Percentiles rank a stretch among this genome's conserved stretches.
These are phyloP conservation scores for Ctenoplectra terminalis DNA, from an alignment of 1,140 invertebrate genomes.

Conservation along the genomic window DNA sequence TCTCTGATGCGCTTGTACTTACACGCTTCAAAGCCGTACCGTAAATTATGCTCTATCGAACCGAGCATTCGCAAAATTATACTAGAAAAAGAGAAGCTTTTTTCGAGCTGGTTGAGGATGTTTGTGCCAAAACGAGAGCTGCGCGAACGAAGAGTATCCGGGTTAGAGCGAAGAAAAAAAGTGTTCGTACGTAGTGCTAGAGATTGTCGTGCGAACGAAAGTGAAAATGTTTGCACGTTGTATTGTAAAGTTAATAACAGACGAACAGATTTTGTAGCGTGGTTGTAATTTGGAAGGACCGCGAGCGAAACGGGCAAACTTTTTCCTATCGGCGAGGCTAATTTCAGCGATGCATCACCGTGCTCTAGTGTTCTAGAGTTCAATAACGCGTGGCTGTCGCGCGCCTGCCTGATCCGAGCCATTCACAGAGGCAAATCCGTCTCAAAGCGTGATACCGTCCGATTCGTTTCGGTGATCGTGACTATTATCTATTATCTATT, in stretches of 20 bases:
- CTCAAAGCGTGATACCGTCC: constrained; percentile 44
- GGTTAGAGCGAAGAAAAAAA: too few species aligned
- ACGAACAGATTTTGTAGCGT: neutral
- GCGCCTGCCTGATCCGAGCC: constrained; percentile 11
- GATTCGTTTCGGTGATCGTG: constrained; percentile 51
- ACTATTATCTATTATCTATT: constrained; percentile 55
- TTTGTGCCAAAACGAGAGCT: too few species aligned
- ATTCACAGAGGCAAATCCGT: constrained; percentile 32
- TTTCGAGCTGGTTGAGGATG: too few species aligned
- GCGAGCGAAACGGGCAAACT: neutral
- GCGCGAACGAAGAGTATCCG: too few species aligned
- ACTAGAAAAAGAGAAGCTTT: too few species aligned
- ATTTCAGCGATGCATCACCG: neutral
- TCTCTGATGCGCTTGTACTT: neutral
- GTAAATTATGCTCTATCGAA: neutral
- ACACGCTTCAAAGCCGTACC: too few species aligned
- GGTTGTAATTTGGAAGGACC: neutral
- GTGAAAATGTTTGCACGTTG: too few species aligned
- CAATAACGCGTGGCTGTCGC: constrained; percentile 12
- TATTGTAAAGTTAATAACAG: neutral
- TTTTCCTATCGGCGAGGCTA: neutral
- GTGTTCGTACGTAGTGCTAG: too few species aligned
- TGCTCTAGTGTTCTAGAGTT: neutral
- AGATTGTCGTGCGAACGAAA: too few species aligned
- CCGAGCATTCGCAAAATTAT: too few species aligned